Percentiles rank a stretch among this genome's conserved stretches.
phyloP scores from a whole-genome alignment of 2,113 vertebrate species.

The Campylomormyrus numenius region DNA sequence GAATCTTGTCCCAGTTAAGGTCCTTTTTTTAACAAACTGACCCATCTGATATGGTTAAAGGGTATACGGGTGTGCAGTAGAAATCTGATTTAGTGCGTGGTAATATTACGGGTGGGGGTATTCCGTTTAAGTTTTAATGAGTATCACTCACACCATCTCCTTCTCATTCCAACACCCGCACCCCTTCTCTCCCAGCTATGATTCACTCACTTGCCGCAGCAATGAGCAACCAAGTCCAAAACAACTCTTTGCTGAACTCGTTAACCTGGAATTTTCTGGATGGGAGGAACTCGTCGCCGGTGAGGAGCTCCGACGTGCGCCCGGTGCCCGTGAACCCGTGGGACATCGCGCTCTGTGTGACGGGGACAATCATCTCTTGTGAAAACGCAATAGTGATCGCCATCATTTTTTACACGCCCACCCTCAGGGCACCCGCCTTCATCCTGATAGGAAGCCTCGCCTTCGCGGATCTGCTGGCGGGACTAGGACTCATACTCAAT shows the following conservation, averaged over 20 bases:
- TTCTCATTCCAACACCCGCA: not conserved
- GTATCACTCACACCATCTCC: constrained; percentile 9
- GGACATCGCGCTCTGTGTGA: constrained; percentile 80
- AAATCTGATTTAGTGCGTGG: not conserved
- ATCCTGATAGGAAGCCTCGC: constrained; percentile 81
- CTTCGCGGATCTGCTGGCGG: constrained; percentile 75
- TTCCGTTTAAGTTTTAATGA: constrained; percentile 21
- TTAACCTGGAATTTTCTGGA: constrained; percentile 51
- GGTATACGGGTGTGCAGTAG: not conserved
- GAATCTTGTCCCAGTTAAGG: not conserved
- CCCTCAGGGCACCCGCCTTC: constrained; percentile 75
- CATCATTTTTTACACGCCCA: constrained; percentile 77
- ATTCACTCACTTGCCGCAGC: constrained; percentile 65
- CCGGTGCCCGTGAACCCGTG: constrained; percentile 65
- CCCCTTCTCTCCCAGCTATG: constrained; percentile 56
- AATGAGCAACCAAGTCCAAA: constrained; percentile 52
- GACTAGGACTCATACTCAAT: constrained; percentile 77
- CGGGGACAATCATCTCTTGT: constrained; percentile 77
- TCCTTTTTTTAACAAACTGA: not conserved
- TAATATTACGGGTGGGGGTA: not conserved
- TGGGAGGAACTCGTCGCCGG: constrained; percentile 44
- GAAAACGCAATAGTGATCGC: constrained; percentile 84
- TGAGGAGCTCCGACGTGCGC: constrained; percentile 41
- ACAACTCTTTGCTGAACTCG: constrained; percentile 22
- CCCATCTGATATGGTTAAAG: not conserved